These are phyloP conservation scores for Phortica variegata DNA, from an alignment of 1,140 invertebrate genomes.

Conservation along the genomic window DNA sequence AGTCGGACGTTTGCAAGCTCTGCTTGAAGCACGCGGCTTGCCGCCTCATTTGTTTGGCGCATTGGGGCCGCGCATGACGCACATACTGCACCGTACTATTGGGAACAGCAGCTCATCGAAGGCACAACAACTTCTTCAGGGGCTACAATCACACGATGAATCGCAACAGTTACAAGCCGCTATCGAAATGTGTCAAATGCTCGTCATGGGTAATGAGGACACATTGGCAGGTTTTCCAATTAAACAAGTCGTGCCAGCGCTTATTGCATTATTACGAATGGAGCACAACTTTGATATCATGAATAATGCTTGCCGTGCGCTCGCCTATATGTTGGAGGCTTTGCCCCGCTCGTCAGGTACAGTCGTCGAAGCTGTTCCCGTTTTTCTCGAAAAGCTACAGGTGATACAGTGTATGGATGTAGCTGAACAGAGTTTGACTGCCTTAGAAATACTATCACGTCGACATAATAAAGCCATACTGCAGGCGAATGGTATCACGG, in stretches of 20 bases:
- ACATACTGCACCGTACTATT: constrained; percentile 92
- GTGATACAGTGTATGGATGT: constrained; percentile 99
- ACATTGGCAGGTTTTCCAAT: constrained; percentile 97
- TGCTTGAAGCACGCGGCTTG: constrained; percentile 90
- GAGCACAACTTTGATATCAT: constrained; percentile 99
- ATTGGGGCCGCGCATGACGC: constrained; percentile 95
- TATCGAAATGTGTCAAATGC: constrained; percentile 97
- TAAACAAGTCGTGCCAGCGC: constrained; percentile 94
- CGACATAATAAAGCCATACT: constrained; percentile 94
- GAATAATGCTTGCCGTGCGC: constrained; percentile 96
- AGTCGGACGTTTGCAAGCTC: constrained; percentile 83
- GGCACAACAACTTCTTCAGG: constrained; percentile 90
- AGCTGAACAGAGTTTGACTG: constrained; percentile 94
- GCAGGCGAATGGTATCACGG: constrained; percentile 89
- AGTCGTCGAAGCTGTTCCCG: constrained; percentile 95
- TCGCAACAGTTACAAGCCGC: constrained; percentile 95
- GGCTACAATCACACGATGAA: constrained; percentile 94
- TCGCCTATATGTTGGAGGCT: constrained; percentile 99
- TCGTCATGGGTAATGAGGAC: constrained; percentile 99
- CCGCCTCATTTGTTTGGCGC: constrained; percentile 95
- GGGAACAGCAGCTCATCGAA: constrained; percentile 83
- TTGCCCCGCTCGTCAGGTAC: constrained; percentile 93
- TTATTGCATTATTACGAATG: constrained; percentile 84
- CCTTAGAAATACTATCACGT: constrained; percentile 94
- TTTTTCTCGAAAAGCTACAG: constrained; percentile 93